Evolutionary conservation across 1,140 invertebrate species (phyloP), one percentile per base, ranked within the genome.

Genomic region (Portunus trituberculatus): DNA sequence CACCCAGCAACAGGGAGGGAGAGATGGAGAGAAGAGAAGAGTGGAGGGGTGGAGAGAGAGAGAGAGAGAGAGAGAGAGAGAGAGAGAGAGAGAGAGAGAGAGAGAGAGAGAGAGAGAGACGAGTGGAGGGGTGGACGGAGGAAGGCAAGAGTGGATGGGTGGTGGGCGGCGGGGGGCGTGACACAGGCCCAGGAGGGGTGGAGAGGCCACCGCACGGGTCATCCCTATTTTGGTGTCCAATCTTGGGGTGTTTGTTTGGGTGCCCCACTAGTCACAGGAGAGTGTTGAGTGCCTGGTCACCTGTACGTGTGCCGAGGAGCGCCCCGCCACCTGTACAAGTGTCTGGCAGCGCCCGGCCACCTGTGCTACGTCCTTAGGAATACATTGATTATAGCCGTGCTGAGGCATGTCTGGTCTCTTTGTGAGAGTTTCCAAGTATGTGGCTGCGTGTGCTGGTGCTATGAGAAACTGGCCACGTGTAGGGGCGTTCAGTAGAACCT

Each of bases 1-100:
- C 67, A 76, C 67, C 67, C 67, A n/a, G 67, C 67, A 76, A 76
- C 67, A 89, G 39, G 12, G 88, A 48, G 88, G 25, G n/a, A 46
- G 45, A n/a, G 86, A 8, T 12, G 28, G 31, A 8, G 0, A 31
- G 31, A 29, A 88, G 52, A 59, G 52, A 59, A 59, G 52, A 59
- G 52, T 14, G 52, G 16, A 20, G 16, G 52, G 16, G 52, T 12
- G 20, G 67, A 76, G 67, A 76, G 67, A n/a, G 25, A n/a, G 67
- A 76, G 67, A 76, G 67, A 76, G 20, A n/a, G 52, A 59, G 52
- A 59, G 52, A 59, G 52, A n/a, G n/a, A 89, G 39, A 25, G 88
- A 48, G 88, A n/a, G n/a, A 46, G 45, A n/a, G 67, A n/a, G 52
- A 20, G 52, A 59, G 52, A 20, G 52, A 59, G 52, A 59, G 52